phyloP scores from a whole-genome alignment of 2,113 vertebrate species.

The Ginglymostoma cirratum region DNA sequence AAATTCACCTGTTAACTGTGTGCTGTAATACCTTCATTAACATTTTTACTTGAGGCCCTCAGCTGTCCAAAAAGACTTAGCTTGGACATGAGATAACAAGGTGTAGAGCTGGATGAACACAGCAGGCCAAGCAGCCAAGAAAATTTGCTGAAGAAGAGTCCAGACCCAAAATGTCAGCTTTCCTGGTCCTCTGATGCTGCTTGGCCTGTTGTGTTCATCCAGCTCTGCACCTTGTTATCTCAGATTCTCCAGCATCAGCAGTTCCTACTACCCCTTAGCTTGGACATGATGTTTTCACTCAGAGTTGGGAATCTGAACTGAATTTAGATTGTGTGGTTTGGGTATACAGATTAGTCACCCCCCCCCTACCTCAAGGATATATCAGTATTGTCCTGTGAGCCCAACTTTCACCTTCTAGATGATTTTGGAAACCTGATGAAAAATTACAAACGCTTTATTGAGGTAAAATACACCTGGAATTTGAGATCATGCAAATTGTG shows the following conservation, averaged over 20 bases:
- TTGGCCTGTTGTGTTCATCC: no score
- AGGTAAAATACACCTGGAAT: neutral
- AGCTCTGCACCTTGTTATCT: neutral
- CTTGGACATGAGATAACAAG: neutral
- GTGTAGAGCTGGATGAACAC: no score
- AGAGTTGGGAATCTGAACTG: neutral
- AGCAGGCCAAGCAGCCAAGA: no score
- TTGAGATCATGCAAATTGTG: neutral
- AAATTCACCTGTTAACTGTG: neutral
- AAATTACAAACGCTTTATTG: neutral
- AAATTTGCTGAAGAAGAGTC: no score
- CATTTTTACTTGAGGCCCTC: neutral
- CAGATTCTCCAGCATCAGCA: no score
- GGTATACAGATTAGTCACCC: neutral
- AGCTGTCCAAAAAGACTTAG: neutral
- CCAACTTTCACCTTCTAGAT: neutral
- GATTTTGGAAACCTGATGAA: neutral
- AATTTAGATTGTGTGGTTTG: neutral
- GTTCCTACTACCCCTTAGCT: neutral
- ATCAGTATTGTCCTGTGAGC: neutral
- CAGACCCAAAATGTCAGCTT: no score
- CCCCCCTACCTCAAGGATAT: neutral
- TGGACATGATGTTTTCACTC: neutral
- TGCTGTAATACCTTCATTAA: neutral
- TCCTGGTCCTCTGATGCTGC: no score